Base-by-base conservation (phyloP, 2,888 invertebrate genomes). In the Noctua pronuba region DNA sequence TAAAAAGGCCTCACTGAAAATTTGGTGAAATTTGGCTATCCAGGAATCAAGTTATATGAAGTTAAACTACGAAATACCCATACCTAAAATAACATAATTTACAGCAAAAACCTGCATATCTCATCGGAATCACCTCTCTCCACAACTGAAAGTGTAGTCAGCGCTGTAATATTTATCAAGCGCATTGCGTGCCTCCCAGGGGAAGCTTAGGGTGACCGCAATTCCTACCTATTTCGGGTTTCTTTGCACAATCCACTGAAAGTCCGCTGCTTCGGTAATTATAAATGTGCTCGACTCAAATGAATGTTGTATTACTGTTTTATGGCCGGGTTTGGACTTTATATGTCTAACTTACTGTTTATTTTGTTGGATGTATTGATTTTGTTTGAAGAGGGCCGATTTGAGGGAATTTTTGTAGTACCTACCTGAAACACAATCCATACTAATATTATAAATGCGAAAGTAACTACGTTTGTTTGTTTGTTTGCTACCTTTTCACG, bases 131-230 rank as follows among this genome's bases (percentile, higher is more conserved):
- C 67, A 75, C 77, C 31, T 65, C 35, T 24, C 70, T 13, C 41
- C 66, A 70, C 44, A 81, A 70, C 65, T 76, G 80, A 75, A 80
- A 88, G 78, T 73, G 75, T 70, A 82, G 71, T 62, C 58, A 73
- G 75, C 69, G 52, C 80, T 88, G 52, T 77, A 88, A 80, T 88
- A 88, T 88, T 88, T 82, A 88, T 84, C 64, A 70, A 78, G 80
- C 89, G 88, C 88, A 86, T 60, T 84, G 89, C 84, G 83, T 78
- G 76, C 55, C 31, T 84, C 86, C 74, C 88, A 1, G 49, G 84
- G 73, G 84, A 28, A 60, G 28, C 38, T 82, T 44, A 41, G 73
- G 85, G 80, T 83, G 81, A 77, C 86, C 85, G 75, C 86, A 87
- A 76, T 81, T 79, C 60, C 81, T 82, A 77, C 72, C 70, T 70